Evolutionary conservation across 2,888 invertebrate species (phyloP).

Genomic region (Empis stercorea): DNA sequence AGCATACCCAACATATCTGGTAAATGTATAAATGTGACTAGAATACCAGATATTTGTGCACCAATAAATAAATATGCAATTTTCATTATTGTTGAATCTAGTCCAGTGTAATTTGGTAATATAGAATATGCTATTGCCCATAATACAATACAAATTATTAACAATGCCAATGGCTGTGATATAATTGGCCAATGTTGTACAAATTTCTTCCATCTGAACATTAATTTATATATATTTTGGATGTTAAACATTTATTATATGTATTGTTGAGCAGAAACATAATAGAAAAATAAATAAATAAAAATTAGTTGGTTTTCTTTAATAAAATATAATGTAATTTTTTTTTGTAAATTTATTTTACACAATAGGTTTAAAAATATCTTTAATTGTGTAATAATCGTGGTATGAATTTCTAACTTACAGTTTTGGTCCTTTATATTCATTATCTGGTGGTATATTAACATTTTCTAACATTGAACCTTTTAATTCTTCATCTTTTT

Average conservation of each 20-base stretch:
- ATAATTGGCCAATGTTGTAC: slow-evolving; percentile 26
- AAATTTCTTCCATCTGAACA: slow-evolving; percentile 32
- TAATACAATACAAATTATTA: slow-evolving; percentile 27
- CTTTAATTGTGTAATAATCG: too few relatives aligned
- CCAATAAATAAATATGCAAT: slow-evolving; percentile 32
- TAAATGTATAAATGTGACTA: slow-evolving; percentile 26
- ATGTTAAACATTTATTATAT: too few relatives aligned
- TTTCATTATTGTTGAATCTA: slow-evolving; percentile 29
- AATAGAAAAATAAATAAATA: neutral
- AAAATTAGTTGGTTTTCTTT: neutral
- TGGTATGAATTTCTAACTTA: neutral
- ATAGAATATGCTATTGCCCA: slow-evolving; percentile 34
- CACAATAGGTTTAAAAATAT: too few relatives aligned
- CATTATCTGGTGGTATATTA: neutral
- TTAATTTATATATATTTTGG: neutral
- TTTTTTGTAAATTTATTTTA: too few relatives aligned
- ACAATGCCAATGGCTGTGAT: slow-evolving; percentile 30
- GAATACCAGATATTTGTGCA: slow-evolving; percentile 29
- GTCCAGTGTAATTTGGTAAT: slow-evolving; percentile 27
- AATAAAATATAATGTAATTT: neutral
- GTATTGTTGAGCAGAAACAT: neutral
- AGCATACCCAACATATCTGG: slow-evolving; percentile 52
- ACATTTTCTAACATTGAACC: neutral
- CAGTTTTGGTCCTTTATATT: neutral
- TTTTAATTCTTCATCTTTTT: neutral